Conservation (phyloP, 2,797 vertebrate species). For the Rhynchotus rufescens region DNA sequence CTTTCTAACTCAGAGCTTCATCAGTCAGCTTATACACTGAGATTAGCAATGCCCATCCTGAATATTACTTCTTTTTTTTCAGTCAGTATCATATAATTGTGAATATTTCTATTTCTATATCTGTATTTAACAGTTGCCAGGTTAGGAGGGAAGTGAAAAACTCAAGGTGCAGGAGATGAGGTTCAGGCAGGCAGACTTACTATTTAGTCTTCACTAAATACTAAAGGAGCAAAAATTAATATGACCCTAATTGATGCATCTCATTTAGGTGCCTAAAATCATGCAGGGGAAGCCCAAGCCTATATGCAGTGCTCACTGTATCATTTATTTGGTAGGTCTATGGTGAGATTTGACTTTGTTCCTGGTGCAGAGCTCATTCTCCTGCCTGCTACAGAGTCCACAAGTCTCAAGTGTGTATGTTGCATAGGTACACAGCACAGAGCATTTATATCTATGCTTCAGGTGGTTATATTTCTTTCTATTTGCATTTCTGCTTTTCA, state of each 20-base stretch:
- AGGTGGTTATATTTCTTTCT: background rate
- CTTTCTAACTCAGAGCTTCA: background rate
- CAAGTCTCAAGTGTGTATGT: background rate
- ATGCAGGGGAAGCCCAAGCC: background rate
- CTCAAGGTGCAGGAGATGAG: background rate
- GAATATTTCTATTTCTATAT: background rate
- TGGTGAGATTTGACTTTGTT: background rate
- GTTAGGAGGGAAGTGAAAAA: background rate
- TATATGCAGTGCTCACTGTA: background rate
- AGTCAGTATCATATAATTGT: background rate
- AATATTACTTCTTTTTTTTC: background rate
- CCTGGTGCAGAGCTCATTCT: background rate
- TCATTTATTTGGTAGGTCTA: background rate
- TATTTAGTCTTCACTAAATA: background rate
- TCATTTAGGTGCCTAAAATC: background rate
- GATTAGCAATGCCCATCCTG: background rate
- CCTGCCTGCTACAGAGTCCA: background rate
- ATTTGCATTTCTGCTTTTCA: slow-evolving; percentile 21
- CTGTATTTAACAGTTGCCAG: background rate
- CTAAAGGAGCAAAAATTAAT: background rate
- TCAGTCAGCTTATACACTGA: background rate
- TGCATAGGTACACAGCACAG: background rate
- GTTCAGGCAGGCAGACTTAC: background rate
- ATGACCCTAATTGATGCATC: background rate
- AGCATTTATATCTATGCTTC: background rate